Percentiles rank a stretch among this genome's conserved stretches.
These are phyloP conservation scores for Cheilosia grossa DNA, from an alignment of 2,888 invertebrate genomes.

Conservation along the genomic window DNA sequence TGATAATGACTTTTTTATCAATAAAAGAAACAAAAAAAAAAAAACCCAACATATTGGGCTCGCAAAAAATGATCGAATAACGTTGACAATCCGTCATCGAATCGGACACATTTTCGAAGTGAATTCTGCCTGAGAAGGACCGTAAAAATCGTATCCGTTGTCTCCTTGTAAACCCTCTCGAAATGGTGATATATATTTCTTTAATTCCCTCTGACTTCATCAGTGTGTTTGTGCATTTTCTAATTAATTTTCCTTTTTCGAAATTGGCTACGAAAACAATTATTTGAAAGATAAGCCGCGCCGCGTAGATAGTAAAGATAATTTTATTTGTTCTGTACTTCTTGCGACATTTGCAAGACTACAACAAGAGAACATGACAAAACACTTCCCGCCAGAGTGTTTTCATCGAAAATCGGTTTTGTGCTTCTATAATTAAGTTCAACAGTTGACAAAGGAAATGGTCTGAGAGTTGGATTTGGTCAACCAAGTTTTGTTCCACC, in stretches of 20 bases:
- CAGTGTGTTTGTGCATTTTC: background rate
- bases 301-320: constrained; percentile 58
- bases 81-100: constrained; percentile 23
- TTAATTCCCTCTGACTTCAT: background rate
- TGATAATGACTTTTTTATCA: constrained; percentile 62
- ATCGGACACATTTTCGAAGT: constrained; percentile 8
- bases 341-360: constrained; percentile 25
- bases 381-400: constrained; percentile 22
- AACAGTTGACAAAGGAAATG: too few relatives aligned
- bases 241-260: constrained; percentile 7
- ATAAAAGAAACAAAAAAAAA: constrained; percentile 22
- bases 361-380: constrained; percentile 1
- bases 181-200: constrained; percentile 40
- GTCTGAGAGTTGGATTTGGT: too few relatives aligned
- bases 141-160: background rate
- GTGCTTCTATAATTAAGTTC: background rate
- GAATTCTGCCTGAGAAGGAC: background rate
- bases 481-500: too few relatives aligned
- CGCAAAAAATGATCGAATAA: constrained; percentile 12
- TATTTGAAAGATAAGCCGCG: constrained; percentile 42
- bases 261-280: constrained; percentile 34
- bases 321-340: constrained; percentile 54
- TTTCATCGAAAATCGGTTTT: background rate
- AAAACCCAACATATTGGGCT: background rate
- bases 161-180: background rate